Evolutionary conservation across 2,797 vertebrate genomes (phyloP).

Genomic region (Ctenopoma kingsleyae): DNA sequence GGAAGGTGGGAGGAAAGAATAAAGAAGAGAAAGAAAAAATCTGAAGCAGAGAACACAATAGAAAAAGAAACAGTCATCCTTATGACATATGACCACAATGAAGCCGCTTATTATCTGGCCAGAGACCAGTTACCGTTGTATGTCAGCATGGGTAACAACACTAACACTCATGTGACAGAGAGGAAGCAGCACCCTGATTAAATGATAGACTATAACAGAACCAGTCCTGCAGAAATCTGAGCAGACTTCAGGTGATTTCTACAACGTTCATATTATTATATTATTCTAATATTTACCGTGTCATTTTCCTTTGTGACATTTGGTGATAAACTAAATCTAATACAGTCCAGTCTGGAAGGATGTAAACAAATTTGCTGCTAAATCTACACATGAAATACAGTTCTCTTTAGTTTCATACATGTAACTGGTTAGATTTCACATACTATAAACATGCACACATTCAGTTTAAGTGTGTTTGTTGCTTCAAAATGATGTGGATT

Average conservation of each 20-base stretch:
- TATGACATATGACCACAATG: slow-evolving; percentile 55
- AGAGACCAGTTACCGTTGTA: slow-evolving; percentile 46
- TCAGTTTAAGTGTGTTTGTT: not conserved
- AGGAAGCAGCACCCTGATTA: not conserved
- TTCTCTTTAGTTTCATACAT: too few species aligned
- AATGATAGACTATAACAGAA: slow-evolving; percentile 20
- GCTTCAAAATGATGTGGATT: not conserved
- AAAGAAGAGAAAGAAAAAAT: slow-evolving; percentile 26
- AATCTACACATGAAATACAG: not conserved
- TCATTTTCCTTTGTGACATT: not conserved
- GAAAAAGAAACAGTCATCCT: slow-evolving; percentile 40
- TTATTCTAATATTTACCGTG: not conserved
- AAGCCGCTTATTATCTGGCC: slow-evolving; percentile 57
- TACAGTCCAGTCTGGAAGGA: not conserved
- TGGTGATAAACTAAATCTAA: not conserved
- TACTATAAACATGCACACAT: not conserved
- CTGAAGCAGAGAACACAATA: slow-evolving; percentile 21
- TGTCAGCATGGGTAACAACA: slow-evolving; percentile 56
- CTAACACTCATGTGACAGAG: slow-evolving; percentile 42
- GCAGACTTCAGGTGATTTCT: not conserved
- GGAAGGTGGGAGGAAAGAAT: slow-evolving; percentile 38
- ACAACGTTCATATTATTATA: not conserved
- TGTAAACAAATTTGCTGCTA: not conserved
- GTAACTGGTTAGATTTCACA: too few species aligned
- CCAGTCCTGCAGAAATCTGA: not conserved